These are phyloP conservation scores for Antheraea yamamai DNA, from an alignment of 2,888 invertebrate genomes.

Conservation along the genomic window DNA sequence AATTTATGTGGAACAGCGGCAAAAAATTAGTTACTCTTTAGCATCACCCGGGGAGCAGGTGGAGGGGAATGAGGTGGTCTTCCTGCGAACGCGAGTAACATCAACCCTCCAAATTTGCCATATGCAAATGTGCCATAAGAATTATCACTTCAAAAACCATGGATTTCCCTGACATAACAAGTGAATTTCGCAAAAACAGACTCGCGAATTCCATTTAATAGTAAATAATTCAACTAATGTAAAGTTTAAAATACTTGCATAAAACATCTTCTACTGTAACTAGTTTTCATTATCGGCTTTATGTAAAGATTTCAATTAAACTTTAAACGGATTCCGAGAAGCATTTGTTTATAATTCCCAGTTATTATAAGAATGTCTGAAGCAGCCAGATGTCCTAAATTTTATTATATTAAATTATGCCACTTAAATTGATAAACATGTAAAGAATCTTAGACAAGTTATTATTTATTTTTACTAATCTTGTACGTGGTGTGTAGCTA, in stretches of 20 bases:
- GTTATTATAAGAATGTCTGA: conserved; percentile 3
- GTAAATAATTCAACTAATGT: not conserved
- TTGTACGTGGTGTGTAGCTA: not conserved
- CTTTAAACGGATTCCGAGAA: not conserved
- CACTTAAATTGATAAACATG: not conserved
- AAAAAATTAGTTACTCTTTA: too few relatives aligned
- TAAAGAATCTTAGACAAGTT: not conserved
- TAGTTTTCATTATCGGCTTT: not conserved
- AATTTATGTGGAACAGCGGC: too few relatives aligned
- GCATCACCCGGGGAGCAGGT: too few relatives aligned
- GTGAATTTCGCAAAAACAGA: too few relatives aligned
- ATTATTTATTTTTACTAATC: not conserved
- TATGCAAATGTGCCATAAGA: too few relatives aligned
- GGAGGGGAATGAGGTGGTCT: too few relatives aligned
- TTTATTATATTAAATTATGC: conserved; percentile 3
- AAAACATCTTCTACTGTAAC: not conserved
- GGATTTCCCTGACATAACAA: too few relatives aligned
- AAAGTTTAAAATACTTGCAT: not conserved
- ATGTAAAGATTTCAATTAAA: not conserved
- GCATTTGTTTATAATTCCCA: conserved; percentile 7
- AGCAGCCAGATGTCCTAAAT: conserved; percentile 4
- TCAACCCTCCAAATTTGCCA: too few relatives aligned
- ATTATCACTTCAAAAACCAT: too few relatives aligned
- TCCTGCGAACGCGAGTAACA: too few relatives aligned
- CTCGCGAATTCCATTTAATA: too few relatives aligned